phyloP scores from a whole-genome alignment of 2,113 vertebrate species.

The Bambusicola thoracicus region DNA sequence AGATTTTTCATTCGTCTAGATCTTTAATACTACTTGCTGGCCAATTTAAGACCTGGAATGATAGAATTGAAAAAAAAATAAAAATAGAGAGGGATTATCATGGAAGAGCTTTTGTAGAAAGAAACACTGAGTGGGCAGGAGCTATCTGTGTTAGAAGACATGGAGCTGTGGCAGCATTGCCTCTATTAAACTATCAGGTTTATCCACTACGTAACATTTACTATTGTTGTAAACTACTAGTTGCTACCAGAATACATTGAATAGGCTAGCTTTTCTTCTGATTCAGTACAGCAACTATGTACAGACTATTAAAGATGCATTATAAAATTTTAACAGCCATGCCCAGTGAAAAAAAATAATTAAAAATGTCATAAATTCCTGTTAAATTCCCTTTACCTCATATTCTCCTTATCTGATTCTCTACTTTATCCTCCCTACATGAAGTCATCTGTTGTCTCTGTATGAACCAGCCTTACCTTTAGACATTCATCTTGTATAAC shows the following conservation, averaged over 20 bases:
- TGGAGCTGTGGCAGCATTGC: background rate
- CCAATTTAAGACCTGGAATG: background rate
- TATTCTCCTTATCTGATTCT: slow-evolving; percentile 53
- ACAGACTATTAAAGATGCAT: background rate
- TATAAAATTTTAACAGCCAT: background rate
- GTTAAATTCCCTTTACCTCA: slow-evolving; percentile 4
- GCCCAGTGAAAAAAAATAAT: background rate
- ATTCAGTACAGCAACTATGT: background rate
- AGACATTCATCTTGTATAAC: background rate
- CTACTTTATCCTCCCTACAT: background rate
- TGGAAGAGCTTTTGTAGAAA: background rate
- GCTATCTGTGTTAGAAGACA: background rate
- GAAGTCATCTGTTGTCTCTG: slow-evolving; percentile 43
- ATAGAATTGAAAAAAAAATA: background rate
- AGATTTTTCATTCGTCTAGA: background rate
- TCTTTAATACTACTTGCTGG: background rate
- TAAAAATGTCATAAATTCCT: slow-evolving; percentile 20
- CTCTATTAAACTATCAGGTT: background rate
- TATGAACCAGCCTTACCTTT: background rate
- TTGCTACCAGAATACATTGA: background rate
- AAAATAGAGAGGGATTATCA: background rate
- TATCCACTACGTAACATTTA: background rate
- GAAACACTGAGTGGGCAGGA: background rate
- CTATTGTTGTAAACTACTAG: too few relatives aligned
- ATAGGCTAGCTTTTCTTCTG: background rate